phyloP scores from a whole-genome alignment of 35 echinoderm and acorn worm genomes.

The Stichopus chloronotus region DNA sequence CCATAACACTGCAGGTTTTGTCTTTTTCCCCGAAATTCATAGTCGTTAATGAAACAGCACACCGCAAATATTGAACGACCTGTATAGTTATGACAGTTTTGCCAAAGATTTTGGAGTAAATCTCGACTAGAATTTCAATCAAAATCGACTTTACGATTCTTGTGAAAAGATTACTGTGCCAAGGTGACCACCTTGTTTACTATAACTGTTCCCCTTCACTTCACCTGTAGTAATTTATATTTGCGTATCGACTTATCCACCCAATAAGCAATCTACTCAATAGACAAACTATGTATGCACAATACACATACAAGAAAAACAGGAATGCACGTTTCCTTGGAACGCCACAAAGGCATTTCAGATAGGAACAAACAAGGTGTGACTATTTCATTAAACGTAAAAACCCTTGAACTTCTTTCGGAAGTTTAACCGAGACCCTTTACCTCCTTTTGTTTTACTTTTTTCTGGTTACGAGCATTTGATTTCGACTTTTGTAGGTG shows the following conservation, averaged over 20 bases:
- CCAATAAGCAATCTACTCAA: no score
- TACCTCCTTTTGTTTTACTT: no score
- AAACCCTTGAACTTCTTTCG: not conserved
- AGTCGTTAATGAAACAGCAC: no score
- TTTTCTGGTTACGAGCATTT: not conserved
- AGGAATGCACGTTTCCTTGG: not conserved
- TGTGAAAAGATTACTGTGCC: not conserved
- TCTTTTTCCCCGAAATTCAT: no score
- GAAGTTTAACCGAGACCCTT: no score
- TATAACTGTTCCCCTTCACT: not conserved
- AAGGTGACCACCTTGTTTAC: not conserved
- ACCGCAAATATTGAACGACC: no score
- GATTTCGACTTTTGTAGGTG: not conserved
- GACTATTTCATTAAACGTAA: not conserved
- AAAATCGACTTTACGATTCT: not conserved
- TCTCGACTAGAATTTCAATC: not conserved
- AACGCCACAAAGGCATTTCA: not conserved
- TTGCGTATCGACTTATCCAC: not conserved
- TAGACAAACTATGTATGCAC: not conserved
- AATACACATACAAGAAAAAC: not conserved
- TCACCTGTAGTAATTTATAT: not conserved
- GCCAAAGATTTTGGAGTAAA: no score
- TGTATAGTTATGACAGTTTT: no score
- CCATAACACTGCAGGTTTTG: no score
- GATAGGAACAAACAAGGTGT: not conserved